Evolutionary conservation across 1,140 invertebrate species (phyloP), one percentile per base, ranked within the genome.

Genomic region (Heliconius congener): DNA sequence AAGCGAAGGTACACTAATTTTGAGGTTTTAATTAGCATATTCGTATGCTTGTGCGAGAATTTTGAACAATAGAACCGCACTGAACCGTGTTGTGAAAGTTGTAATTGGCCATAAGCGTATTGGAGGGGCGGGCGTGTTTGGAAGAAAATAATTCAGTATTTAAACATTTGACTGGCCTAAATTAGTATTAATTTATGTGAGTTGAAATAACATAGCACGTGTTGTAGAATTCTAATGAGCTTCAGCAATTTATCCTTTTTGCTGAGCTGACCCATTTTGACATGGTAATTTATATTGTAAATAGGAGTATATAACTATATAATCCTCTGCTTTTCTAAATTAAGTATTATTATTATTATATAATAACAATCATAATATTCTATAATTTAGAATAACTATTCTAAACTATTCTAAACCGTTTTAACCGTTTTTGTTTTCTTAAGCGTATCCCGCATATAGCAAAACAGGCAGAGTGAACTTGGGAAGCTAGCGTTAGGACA

Each of bases 1-100:
- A 52, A 74, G 27, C 42, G 16, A 73, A 76, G 79, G 79, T 74
- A 74, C 50, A 73, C 74, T 75, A 75, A 76, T 72, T 74, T 80
- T 76, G 79, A 76, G 74, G 75, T 80, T 80, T 76, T 80, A 80
- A 80, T 80, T 80, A 80, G 79, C 74, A 76, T 72, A 76, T 34
- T 66, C 37, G 34, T 76, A 57, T 27, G 52, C 34, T 5, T 60
- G 37, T 57, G 50, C 55, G 46, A 30, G 23, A 52, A 52, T 52
- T 74, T 50, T 74, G 42, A 73, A 52, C 30, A 52, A 60, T 66
- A 60, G 23, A 60, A 60, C 57, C 57, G 13, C 42, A 60, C 5
- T 23, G n/a, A 60, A 11, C 60, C 60, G 11, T 30, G 60, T 66
- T 66, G 30, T 16, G 60, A 30, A 66, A 66, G 60, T 66, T 66